Evolutionary conservation across 2,113 vertebrate genomes (phyloP).

Genomic region (Zosterops hypoxanthus): DNA sequence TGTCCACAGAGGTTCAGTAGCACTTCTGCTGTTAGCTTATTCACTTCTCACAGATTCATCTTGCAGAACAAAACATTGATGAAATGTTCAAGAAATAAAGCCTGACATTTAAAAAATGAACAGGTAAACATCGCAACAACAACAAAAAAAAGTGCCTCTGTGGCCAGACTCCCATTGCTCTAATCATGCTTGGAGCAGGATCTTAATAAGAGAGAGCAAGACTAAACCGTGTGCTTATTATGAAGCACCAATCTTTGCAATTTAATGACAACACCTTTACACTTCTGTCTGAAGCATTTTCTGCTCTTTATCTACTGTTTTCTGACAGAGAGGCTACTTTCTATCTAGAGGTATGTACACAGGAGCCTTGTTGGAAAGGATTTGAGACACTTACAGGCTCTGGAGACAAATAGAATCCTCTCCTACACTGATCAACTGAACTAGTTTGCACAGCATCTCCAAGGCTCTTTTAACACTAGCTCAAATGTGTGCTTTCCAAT

Average conservation of each 20-base stretch:
- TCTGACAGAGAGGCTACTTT: background rate
- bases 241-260: background rate
- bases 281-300: background rate
- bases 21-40: background rate
- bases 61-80: background rate
- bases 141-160: background rate
- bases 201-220: background rate
- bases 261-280: background rate
- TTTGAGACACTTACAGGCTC: background rate
- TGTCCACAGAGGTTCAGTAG: background rate
- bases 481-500: background rate
- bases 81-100: background rate
- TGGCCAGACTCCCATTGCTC: background rate
- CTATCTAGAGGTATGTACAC: background rate
- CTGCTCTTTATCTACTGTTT: background rate
- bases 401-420: background rate
- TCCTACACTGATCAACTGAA: background rate
- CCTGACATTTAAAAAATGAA: background rate
- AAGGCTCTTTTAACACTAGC: background rate
- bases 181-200: background rate
- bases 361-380: background rate
- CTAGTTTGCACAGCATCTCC: background rate
- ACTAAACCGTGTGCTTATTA: background rate
- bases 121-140: background rate
- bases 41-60: background rate